phyloP scores from a whole-genome alignment of 2,113 vertebrate species.

The Rhodinocichla rosea region DNA sequence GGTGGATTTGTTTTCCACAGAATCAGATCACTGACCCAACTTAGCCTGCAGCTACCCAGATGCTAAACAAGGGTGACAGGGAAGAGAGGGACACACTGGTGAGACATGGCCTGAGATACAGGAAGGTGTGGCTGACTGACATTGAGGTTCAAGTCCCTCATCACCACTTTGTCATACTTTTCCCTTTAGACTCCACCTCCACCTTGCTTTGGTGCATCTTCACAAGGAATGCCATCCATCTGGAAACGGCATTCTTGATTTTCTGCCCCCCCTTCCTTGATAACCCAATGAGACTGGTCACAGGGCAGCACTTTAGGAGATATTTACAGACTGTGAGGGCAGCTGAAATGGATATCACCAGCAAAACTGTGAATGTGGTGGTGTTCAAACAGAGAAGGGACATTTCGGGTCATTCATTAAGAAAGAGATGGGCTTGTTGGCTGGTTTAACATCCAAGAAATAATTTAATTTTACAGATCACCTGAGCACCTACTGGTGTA shows the following conservation, averaged over 20 bases:
- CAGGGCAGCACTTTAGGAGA: neutral
- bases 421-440: neutral
- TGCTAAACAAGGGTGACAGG: accelerated
- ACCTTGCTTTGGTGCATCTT: neutral
- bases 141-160: neutral
- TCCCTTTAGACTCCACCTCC: neutral
- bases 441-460: neutral
- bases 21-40: neutral
- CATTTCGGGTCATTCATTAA: neutral
- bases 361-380: neutral
- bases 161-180: neutral
- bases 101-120: neutral
- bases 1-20: neutral
- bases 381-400: neutral
- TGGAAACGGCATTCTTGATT: neutral
- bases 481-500: neutral
- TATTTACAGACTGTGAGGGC: neutral
- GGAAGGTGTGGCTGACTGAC: neutral
- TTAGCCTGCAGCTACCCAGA: neutral
- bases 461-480: neutral
- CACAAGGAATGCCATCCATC: neutral
- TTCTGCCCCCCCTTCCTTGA: neutral
- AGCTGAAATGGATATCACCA: neutral
- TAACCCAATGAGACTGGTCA: neutral
- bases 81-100: neutral